Evolutionary conservation across 1,140 invertebrate genomes (phyloP).

Genomic region (Melanaphis sacchari): DNA sequence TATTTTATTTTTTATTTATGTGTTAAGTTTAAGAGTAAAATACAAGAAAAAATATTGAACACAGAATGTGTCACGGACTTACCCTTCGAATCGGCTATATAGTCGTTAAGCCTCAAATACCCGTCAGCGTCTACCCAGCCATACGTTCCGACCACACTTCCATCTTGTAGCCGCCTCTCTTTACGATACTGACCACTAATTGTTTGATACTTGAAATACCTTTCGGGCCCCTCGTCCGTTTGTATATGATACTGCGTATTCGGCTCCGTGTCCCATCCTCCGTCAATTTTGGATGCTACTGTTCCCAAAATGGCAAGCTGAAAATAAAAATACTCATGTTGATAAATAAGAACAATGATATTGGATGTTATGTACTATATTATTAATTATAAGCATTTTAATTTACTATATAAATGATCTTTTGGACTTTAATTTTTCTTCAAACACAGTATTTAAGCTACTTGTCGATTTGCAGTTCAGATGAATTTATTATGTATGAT

Average conservation of each 20-base stretch:
- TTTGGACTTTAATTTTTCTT: neutral
- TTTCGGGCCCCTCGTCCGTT: conserved; percentile 86
- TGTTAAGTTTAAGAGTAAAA: neutral
- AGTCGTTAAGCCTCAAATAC: conserved; percentile 81
- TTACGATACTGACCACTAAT: conserved; percentile 87
- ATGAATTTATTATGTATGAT: no score
- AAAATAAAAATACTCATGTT: conserved; percentile 56
- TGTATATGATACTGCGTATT: conserved; percentile 85
- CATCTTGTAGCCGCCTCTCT: conserved; percentile 82
- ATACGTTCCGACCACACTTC: conserved; percentile 71
- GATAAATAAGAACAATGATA: no score
- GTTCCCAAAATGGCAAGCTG: conserved; percentile 60
- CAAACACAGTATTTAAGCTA: neutral
- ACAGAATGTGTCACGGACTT: neutral
- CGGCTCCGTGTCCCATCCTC: conserved; percentile 69
- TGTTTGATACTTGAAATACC: conserved; percentile 86
- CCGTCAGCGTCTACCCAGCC: conserved; percentile 86
- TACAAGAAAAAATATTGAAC: neutral
- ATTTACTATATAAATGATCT: neutral
- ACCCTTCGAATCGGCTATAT: conserved; percentile 78
- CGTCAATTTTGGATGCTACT: conserved; percentile 61
- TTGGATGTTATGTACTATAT: no score
- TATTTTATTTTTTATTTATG: neutral
- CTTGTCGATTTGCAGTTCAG: no score
- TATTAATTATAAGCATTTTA: neutral